Base-by-base conservation (phyloP, 1,140 invertebrate species). In the Macrocentrus cingulum region DNA sequence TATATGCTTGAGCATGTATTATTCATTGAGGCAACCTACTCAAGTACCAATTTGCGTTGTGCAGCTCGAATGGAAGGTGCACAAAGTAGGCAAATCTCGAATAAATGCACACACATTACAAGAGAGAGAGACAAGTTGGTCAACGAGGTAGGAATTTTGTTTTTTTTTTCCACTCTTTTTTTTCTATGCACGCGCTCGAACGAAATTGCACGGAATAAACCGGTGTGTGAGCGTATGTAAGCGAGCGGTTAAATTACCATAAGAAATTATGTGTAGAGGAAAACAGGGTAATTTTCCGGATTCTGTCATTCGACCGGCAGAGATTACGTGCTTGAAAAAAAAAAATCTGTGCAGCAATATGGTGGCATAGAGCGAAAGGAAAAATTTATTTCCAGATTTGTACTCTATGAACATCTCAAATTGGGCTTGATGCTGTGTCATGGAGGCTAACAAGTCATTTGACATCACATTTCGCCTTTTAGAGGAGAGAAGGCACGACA, bases 391-490 rank as follows among this genome's bases (percentile, higher is more conserved):
- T 51, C 48, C 48, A 36, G 36, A 15, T 45, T 45, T 11, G 42
- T 18, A 20, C 2, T n/a, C n/a, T n/a, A n/a, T 15, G 19, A 18
- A 45, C 15, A 23, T 49, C 54, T 56, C n/a, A 37, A 57, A 57
- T 57, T 57, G 55, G 55, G 29, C 9, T 57, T 57, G 46, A 50
- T 23, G 54, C 54, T 39, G 46, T 29, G 55, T 57, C 46, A 57
- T 11, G 22, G 48, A 49, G 13, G 32, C 54, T 57, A 50, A 50
- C 45, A 18, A 57, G 36, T 57, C 39, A 20, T 23, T 41, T 25
- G 16, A 42, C 22, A 57, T 49, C 16, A 46, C 13, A 29, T 57
- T 42, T 57, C 42, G 22, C 55, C 37, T 57, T 57, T 57, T 57
- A 34, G 19, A 57, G 36, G 42, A 49, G 13, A 25, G 23, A 8